A percentile compares a stretch with the other conserved stretches of the same genome.
Evolutionary conservation across 35 echinoderm and acorn worm species (phyloP).

Genomic region (Patiria miniata): DNA sequence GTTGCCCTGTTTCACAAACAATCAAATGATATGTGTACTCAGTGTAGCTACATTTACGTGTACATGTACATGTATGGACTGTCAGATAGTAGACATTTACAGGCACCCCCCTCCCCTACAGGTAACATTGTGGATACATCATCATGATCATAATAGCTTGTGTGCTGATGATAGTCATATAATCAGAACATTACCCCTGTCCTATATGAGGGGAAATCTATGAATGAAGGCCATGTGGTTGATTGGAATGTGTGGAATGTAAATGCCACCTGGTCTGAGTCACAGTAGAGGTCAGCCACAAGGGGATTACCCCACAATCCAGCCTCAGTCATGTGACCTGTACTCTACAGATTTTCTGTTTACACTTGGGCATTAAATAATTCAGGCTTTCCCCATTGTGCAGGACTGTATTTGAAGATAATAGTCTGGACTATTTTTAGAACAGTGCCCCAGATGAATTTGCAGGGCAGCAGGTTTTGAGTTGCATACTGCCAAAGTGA

Average conservation of each 20-base stretch:
- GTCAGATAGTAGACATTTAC: no score
- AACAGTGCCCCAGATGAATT: conserved; percentile 51
- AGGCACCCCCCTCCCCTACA: no score
- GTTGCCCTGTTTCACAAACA: no score
- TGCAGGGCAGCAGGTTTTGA: background rate
- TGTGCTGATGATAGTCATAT: no score
- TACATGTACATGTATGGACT: no score
- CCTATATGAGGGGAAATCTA: conserved; percentile 24
- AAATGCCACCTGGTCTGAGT: conserved; percentile 23
- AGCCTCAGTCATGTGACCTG: conserved; percentile 3
- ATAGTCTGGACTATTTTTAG: conserved; percentile 44
- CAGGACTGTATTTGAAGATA: conserved; percentile 35
- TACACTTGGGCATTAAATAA: conserved; percentile 48
- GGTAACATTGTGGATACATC: no score
- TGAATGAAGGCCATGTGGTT: conserved; percentile 33
- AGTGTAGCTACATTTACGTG: no score
- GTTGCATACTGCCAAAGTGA: conserved; percentile 15
- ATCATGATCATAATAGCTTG: no score
- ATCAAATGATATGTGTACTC: no score
- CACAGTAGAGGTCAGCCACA: conserved; percentile 24
- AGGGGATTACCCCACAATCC: conserved; percentile 36
- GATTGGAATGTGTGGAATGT: conserved; percentile 25
- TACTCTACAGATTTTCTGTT: conserved; percentile 27
- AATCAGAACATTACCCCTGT: no score
- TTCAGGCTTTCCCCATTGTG: conserved; percentile 52